Conservation (phyloP, 2,113 vertebrate species). For the Prochilodus magdalenae region DNA sequence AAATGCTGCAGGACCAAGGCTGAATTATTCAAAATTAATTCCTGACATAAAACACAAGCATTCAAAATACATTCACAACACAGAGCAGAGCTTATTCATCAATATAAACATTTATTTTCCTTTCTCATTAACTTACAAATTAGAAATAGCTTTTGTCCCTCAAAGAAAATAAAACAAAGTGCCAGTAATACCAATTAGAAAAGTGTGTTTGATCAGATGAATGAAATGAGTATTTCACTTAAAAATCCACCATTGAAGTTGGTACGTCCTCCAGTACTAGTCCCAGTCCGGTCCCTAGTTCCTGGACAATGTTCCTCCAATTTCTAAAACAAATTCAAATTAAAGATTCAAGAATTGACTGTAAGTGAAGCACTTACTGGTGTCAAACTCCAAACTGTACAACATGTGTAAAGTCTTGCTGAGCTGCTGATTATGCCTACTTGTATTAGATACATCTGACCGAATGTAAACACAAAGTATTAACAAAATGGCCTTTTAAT, state of each 20-base stretch:
- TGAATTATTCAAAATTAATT: neutral
- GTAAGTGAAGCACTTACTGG: neutral
- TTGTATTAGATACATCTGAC: neutral
- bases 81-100: neutral
- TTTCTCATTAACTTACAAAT: neutral
- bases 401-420: neutral
- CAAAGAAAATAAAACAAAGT: neutral
- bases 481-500: neutral
- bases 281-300: no score
- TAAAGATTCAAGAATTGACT: neutral
- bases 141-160: neutral
- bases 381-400: no score
- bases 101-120: neutral
- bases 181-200: neutral
- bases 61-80: neutral
- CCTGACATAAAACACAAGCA: neutral
- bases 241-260: neutral
- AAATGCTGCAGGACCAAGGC: neutral
- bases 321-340: neutral
- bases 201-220: neutral
- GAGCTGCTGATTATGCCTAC: neutral
- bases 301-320: neutral
- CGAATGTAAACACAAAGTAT: constrained; percentile 2
- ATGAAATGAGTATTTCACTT: neutral
- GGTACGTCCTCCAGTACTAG: neutral